Evolutionary conservation across 2,113 vertebrate species (phyloP).

Genomic region (Lycocorax pyrrhopterus): DNA sequence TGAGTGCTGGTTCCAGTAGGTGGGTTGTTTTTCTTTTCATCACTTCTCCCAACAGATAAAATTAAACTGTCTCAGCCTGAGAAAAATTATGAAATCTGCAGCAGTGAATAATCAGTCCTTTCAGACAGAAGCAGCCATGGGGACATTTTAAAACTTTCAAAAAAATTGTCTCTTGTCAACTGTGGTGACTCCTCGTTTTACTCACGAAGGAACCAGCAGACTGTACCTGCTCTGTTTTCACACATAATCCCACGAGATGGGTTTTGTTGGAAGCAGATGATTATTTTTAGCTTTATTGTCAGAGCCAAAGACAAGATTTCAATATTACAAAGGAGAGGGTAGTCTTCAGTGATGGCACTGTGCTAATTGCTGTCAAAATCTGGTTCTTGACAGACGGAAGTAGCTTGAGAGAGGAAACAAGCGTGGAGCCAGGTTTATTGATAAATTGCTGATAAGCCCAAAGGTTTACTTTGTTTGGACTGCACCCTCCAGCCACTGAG

Average conservation of each 20-base stretch:
- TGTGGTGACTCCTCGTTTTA: neutral
- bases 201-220: neutral
- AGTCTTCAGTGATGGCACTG: neutral
- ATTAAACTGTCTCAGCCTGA: conserved; percentile 24
- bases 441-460: neutral
- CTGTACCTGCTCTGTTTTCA: neutral
- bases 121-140: neutral
- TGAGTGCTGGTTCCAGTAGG: neutral
- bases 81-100: conserved; percentile 15
- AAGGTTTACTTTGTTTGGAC: neutral
- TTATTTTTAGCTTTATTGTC: conserved; percentile 5
- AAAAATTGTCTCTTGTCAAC: neutral
- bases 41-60: conserved; percentile 17
- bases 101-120: conserved; percentile 6
- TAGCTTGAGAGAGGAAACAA: neutral
- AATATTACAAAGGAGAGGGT: neutral
- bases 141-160: neutral
- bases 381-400: neutral
- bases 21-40: neutral
- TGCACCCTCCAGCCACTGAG: neutral
- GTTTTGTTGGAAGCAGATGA: neutral
- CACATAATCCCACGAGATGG: neutral
- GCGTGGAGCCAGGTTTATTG: neutral
- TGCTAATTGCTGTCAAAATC: conserved; percentile 42
- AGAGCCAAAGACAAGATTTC: neutral